Evolutionary conservation across 1,140 invertebrate genomes (phyloP).

Genomic region (Drosophila ercepeae): DNA sequence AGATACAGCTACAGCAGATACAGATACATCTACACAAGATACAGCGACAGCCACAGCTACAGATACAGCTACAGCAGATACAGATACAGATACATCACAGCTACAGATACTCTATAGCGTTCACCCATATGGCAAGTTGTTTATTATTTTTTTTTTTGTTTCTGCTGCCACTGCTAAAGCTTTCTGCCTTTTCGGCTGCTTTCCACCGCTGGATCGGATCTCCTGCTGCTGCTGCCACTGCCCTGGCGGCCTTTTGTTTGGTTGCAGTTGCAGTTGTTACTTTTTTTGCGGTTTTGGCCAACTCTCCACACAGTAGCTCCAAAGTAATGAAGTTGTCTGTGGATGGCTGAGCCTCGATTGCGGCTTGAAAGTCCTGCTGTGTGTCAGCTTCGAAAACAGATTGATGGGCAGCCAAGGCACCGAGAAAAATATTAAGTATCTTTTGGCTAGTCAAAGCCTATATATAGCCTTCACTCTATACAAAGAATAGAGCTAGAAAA

Average conservation of each 20-base stretch:
- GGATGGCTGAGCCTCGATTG: slow-evolving; percentile 12
- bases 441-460: background rate
- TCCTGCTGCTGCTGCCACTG: slow-evolving; percentile 33
- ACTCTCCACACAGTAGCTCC: slow-evolving; percentile 67
- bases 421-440: background rate
- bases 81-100: too few relatives aligned
- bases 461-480: slow-evolving; percentile 17
- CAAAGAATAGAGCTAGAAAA: slow-evolving; percentile 18
- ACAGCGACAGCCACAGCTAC: too few relatives aligned
- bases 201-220: slow-evolving; percentile 30
- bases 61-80: too few relatives aligned
- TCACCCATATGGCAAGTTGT: slow-evolving; percentile 2
- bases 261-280: slow-evolving; percentile 35
- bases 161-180: slow-evolving; percentile 22
- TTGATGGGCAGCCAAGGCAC: slow-evolving; percentile 22
- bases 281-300: slow-evolving; percentile 54
- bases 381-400: slow-evolving; percentile 23
- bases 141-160: slow-evolving; percentile 28
- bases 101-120: slow-evolving; percentile 9
- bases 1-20: slow-evolving; percentile 14
- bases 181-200: slow-evolving; percentile 44
- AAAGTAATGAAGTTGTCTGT: slow-evolving; percentile 78
- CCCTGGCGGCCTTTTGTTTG: slow-evolving; percentile 23
- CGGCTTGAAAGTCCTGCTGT: slow-evolving; percentile 33
- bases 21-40: too few relatives aligned